phyloP scores from a whole-genome alignment of 2,113 vertebrate genomes.

The Merops nubicus region DNA sequence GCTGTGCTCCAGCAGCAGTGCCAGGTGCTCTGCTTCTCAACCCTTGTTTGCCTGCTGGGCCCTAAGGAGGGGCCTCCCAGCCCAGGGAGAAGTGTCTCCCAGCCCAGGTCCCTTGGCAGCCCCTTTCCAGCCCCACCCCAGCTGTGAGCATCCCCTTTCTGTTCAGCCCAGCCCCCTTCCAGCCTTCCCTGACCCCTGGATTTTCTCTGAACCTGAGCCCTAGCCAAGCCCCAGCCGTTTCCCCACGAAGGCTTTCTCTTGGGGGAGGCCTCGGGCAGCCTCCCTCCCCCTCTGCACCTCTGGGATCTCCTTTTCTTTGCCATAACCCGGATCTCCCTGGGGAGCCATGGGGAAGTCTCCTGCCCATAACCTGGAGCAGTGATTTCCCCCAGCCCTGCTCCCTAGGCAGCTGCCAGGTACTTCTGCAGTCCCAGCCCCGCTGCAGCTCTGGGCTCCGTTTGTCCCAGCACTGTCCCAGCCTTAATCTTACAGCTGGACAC shows the following conservation, averaged over 20 bases:
- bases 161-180: not conserved
- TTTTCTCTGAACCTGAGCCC: too few species aligned
- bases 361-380: not conserved
- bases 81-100: too few species aligned
- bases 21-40: not conserved
- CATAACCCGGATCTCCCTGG: not conserved
- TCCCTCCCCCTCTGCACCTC: rapidly evolving
- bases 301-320: not conserved
- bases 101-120: not conserved
- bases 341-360: not conserved
- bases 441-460: not conserved
- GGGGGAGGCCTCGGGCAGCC: not conserved
- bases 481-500: not conserved
- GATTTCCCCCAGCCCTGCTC: not conserved
- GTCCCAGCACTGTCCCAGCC: not conserved
- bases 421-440: not conserved
- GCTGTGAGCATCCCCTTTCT: too few species aligned
- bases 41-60: not conserved
- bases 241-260: not conserved
- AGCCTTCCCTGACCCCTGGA: too few species aligned
- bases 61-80: not conserved
- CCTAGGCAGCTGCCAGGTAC: not conserved
- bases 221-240: not conserved
- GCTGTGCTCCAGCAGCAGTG: not conserved
- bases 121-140: not conserved